A percentile compares a stretch with the other conserved stretches of the same genome.
These are phyloP conservation scores for Cheirogaleus medius DNA, from an alignment of 2,113 vertebrate species.

Conservation along the genomic window DNA sequence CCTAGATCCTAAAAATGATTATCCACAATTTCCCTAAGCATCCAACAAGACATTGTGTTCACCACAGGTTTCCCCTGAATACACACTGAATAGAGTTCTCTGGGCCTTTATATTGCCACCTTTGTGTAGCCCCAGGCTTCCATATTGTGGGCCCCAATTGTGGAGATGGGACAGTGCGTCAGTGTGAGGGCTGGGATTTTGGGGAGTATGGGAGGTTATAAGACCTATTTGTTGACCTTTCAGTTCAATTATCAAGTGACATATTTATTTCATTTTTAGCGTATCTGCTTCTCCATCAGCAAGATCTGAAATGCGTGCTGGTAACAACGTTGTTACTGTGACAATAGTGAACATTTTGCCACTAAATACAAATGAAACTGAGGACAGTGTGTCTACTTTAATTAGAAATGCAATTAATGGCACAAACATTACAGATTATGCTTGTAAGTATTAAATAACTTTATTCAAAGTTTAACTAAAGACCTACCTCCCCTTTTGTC, in stretches of 20 bases:
- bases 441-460: background rate
- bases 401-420: rapidly evolving
- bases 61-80: background rate
- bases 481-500: background rate
- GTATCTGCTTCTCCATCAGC: rapidly evolving
- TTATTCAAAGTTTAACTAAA: background rate
- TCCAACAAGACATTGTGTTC: background rate
- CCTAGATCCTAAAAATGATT: background rate
- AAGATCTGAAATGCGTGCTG: background rate
- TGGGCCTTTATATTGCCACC: background rate
- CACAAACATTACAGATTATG: rapidly evolving
- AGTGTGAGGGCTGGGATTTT: background rate
- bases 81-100: background rate
- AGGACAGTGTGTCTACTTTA: rapidly evolving
- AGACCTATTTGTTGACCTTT: background rate
- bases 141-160: background rate
- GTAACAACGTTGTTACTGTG: rapidly evolving
- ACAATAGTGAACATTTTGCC: slow-evolving; percentile 67
- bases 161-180: background rate
- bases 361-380: rapidly evolving
- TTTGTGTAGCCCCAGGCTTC: background rate
- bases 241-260: background rate
- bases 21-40: background rate
- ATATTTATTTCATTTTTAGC: slow-evolving; percentile 71
- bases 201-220: background rate